Conservation (phyloP, 2,888 invertebrate species). For the Fragum sueziense region DNA sequence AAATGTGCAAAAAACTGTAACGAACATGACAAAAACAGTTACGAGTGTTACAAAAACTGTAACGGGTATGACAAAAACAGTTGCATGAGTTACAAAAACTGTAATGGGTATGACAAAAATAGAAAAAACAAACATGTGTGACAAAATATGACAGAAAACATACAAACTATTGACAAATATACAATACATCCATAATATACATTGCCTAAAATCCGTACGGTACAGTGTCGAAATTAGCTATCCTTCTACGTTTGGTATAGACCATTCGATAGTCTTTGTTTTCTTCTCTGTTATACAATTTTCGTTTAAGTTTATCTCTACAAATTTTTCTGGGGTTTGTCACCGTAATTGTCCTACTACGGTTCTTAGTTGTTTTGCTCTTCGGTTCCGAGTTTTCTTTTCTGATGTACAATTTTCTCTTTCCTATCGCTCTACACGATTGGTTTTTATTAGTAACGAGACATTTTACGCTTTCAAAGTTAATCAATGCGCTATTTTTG, state of each 20-base stretch:
- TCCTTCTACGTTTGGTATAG: conserved; percentile 51
- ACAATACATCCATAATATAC: too few species aligned
- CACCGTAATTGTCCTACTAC: conserved; percentile 24
- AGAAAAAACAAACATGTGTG: too few species aligned
- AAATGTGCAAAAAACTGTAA: conserved; percentile 10
- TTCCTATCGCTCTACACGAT: too few species aligned
- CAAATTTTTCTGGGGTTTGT: conserved; percentile 55
- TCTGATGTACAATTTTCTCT: too few species aligned
- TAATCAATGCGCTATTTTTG: conserved; percentile 37
- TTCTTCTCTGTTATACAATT: conserved; percentile 86
- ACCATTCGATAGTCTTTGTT: conserved; percentile 78
- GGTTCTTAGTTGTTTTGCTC: too few species aligned
- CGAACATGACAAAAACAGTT: too few species aligned
- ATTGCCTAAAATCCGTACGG: conserved; percentile 54
- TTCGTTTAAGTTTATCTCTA: conserved; percentile 86
- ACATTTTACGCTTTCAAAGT: conserved; percentile 35
- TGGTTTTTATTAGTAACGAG: conserved; percentile 21
- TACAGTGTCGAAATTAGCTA: conserved; percentile 47
- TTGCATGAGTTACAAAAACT: too few species aligned
- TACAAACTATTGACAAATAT: too few species aligned
- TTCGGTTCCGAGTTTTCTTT: too few species aligned
- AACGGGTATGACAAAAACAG: background rate
- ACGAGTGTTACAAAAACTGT: background rate
- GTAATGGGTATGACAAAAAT: too few species aligned
- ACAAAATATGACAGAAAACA: too few species aligned